These are phyloP conservation scores for Botia kubotai DNA, from an alignment of 2,797 vertebrate genomes.

Conservation along the genomic window DNA sequence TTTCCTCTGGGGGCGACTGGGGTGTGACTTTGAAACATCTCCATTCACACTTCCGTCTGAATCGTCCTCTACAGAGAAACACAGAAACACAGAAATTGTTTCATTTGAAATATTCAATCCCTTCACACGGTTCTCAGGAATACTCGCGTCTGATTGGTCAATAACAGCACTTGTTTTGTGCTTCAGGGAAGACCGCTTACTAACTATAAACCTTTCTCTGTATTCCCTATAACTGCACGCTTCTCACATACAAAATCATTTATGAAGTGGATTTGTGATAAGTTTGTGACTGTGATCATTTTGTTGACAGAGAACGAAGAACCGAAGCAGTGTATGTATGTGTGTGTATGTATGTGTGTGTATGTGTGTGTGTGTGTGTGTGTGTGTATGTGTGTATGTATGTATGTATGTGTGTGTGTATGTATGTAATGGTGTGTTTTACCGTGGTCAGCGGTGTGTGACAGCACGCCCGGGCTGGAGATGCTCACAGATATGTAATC, in stretches of 20 bases:
- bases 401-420: no score
- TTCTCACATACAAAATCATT: no score
- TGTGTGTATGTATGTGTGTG: no score
- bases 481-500: constrained; percentile 84
- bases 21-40: constrained; percentile 79
- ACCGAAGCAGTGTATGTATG: neutral
- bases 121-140: neutral
- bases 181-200: no score
- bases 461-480: constrained; percentile 85
- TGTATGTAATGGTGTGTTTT: constrained; percentile 16
- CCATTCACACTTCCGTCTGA: constrained; percentile 82
- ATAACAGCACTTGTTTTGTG: neutral
- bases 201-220: no score
- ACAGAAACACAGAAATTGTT: neutral
- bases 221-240: no score
- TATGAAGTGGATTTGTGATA: no score
- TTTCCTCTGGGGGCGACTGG: constrained; percentile 84
- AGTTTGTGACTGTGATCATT: no score
- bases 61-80: constrained; percentile 79
- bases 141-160: neutral
- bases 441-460: constrained; percentile 70
- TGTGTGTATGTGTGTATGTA: no score
- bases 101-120: neutral
- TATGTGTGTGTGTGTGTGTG: no score
- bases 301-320: neutral